Evolutionary conservation across 2,888 invertebrate genomes (phyloP).

Genomic region (Tiliacea aurago): DNA sequence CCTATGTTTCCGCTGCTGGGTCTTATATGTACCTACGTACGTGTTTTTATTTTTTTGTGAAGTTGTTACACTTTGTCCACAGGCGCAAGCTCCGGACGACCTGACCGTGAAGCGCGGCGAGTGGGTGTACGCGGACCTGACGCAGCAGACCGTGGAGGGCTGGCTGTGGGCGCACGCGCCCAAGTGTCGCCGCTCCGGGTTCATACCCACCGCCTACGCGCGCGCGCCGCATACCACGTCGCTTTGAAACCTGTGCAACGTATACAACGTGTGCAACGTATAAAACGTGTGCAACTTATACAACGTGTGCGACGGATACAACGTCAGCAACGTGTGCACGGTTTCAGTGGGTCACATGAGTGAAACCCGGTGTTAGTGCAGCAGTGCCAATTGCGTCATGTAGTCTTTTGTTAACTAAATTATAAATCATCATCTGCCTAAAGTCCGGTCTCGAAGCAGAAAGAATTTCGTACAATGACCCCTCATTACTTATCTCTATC

Average conservation of each 20-base stretch:
- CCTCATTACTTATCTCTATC: no score
- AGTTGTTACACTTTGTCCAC: no score
- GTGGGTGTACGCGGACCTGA: conserved; percentile 98
- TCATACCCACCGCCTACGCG: conserved; percentile 98
- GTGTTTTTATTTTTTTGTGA: no score
- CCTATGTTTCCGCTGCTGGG: no score
- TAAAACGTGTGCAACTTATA: background rate
- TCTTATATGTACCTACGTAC: no score
- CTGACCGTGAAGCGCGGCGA: conserved; percentile 97
- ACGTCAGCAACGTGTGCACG: background rate
- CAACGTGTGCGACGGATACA: background rate
- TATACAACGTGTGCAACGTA: background rate
- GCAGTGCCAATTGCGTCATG: conserved; percentile 25
- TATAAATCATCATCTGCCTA: background rate
- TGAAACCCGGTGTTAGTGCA: background rate
- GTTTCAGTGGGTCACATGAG: background rate
- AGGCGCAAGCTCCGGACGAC: conserved; percentile 98
- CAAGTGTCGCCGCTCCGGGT: conserved; percentile 97
- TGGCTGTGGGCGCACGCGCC: conserved; percentile 99
- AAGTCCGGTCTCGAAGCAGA: no score
- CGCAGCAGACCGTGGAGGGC: conserved; percentile 98
- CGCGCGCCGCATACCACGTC: conserved; percentile 98
- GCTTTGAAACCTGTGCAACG: conserved; percentile 84
- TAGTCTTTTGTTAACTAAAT: conserved; percentile 16
- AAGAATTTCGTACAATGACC: no score